Conservation (phyloP, 2,113 vertebrate species). For the Rhabdornis inornatus region DNA sequence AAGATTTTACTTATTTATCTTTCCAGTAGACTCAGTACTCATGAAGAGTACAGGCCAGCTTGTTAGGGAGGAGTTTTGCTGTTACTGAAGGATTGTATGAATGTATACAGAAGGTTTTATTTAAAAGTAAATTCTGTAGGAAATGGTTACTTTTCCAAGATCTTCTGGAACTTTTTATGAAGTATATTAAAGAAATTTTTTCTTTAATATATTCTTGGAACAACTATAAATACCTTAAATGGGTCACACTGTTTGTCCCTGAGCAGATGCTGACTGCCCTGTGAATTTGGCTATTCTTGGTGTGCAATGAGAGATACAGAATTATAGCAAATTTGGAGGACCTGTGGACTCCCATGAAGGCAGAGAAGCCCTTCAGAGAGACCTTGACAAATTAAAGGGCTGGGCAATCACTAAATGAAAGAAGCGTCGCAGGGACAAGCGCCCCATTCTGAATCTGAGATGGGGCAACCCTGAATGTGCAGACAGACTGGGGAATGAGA, state of each 20-base stretch:
- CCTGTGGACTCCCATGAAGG: neutral
- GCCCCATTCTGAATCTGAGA: fast-evolving
- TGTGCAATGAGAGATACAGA: neutral
- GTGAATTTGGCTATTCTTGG: neutral
- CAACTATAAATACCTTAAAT: neutral
- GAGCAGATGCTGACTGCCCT: neutral
- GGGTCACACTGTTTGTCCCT: neutral
- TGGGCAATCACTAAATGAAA: neutral
- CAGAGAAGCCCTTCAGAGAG: neutral
- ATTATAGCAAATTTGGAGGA: neutral
- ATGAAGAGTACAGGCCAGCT: neutral
- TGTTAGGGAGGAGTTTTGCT: neutral
- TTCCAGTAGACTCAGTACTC: neutral
- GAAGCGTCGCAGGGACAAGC: neutral
- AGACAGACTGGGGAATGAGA: neutral
- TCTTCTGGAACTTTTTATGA: neutral
- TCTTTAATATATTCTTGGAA: neutral
- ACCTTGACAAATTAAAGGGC: neutral
- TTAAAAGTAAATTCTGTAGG: neutral
- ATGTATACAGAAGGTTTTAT: neutral
- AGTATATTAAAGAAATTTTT: neutral
- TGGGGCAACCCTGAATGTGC: neutral
- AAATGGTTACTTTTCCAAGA: neutral
- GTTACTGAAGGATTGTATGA: neutral
- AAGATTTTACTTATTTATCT: neutral